Evolutionary conservation across 2,797 vertebrate species (phyloP), one percentile per base, ranked within the genome.

Genomic region (Taenioides sp.): DNA sequence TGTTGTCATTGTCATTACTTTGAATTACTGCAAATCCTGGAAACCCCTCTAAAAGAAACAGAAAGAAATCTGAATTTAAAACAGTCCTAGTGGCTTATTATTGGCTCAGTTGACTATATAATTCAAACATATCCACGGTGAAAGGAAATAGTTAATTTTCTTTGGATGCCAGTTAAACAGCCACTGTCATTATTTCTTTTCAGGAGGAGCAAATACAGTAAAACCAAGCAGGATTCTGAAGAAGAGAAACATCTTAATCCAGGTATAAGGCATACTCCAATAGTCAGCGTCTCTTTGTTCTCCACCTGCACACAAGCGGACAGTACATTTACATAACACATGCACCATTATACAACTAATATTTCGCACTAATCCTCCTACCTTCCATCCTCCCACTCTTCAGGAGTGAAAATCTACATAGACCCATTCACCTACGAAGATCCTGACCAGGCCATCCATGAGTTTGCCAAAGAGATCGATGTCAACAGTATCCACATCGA

Each of bases 381-480:
- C 77, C 58, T 72, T 49, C 25, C 57, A 6, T 27, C 22, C 79
- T 78, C 60, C 65, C 68, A 61, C 34, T 12, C 60, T 50, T 78
- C 90, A 99, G 98, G 97, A 90, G 97, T 99, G 71, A 97, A 96
- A 94, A 99, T 98, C 80, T 99, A 99, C 10, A 97, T 99, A 89
- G 98, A 99, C 86, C 98, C 98, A 74, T 99, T 98, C 92, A 99
- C 98, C 22, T 99, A 99, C 0, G 98, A 99, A 87, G 98, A 99
- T 90, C 98, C 98, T 28, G 98, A 99, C 88, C 98, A 98, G 92
- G 98, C 98, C 77, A 97, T 99, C 84, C 95, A 97, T n/a, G 97
- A 99, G 93, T 99, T 99, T 90, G 98, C 98, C 91, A 99, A 99
- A 92, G 98, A 99, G 94, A 99, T 99, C 0, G 97, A 99, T 73